Percentiles rank a stretch among this genome's conserved stretches.
phyloP scores from a whole-genome alignment of 2,888 invertebrate genomes.

The Sepioteuthis lessoniana region DNA sequence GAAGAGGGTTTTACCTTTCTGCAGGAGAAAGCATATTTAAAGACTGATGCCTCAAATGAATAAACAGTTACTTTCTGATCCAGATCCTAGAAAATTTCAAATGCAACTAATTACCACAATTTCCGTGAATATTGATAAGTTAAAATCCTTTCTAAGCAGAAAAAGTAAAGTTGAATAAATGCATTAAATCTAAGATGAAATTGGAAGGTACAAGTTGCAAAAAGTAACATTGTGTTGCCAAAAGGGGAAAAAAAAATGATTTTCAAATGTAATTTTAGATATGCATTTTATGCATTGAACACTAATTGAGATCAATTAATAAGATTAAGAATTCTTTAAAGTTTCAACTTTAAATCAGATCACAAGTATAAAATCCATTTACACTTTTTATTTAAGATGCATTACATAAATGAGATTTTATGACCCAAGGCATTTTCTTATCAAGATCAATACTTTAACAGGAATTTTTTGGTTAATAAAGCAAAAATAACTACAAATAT shows the following conservation, averaged over 20 bases:
- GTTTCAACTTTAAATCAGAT: background rate
- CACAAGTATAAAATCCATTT: background rate
- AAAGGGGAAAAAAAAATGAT: background rate
- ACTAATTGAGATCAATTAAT: background rate
- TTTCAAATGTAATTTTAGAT: background rate
- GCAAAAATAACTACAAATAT: too few relatives aligned
- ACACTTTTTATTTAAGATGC: background rate
- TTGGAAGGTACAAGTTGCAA: background rate
- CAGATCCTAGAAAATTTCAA: background rate
- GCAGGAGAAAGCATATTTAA: too few relatives aligned
- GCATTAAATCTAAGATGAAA: background rate
- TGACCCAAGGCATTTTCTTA: background rate
- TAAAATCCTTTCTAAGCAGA: background rate
- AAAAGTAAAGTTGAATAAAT: background rate
- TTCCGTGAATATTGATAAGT: background rate
- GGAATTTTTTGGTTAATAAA: too few relatives aligned
- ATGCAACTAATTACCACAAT: background rate
- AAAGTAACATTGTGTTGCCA: background rate
- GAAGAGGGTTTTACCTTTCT: too few relatives aligned
- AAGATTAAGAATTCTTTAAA: background rate
- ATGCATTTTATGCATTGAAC: background rate
- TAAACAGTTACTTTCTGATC: background rate
- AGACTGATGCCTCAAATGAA: too few relatives aligned
- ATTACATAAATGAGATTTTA: background rate
- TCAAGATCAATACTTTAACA: background rate